A percentile compares a stretch with the other conserved stretches of the same genome.
Conservation (phyloP, 2,888 invertebrate species). For the Andrena haemorrhoa region DNA sequence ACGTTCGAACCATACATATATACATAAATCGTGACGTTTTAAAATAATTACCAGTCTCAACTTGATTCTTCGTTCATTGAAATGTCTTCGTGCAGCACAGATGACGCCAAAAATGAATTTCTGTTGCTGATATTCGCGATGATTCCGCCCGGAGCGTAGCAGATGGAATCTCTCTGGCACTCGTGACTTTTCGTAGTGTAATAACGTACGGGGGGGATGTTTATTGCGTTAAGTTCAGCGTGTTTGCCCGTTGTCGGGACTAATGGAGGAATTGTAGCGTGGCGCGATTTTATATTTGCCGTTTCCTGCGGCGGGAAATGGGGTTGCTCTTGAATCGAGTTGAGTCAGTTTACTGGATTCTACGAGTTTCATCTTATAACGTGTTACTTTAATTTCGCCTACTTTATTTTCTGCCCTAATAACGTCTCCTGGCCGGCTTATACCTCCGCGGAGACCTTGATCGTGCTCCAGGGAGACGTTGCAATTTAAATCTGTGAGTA, state of each 20-base stretch:
- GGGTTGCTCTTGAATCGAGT: slow-evolving; percentile 24
- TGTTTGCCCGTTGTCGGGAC: slow-evolving; percentile 26
- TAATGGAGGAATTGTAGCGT: slow-evolving; percentile 32
- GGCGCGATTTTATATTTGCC: slow-evolving; percentile 41
- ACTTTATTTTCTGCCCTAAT: slow-evolving; percentile 14
- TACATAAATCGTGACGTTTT: not conserved
- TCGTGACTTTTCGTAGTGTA: not conserved
- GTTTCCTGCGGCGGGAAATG: slow-evolving; percentile 32
- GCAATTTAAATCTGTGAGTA: not conserved
- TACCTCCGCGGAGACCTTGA: not conserved
- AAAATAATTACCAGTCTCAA: not conserved
- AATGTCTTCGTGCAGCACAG: not conserved
- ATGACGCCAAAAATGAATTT: not conserved
- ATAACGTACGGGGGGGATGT: slow-evolving; percentile 9
- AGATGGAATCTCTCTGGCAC: not conserved
- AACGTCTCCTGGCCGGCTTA: not conserved
- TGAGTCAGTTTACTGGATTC: slow-evolving; percentile 15
- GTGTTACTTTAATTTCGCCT: slow-evolving; percentile 14
- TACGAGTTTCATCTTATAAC: slow-evolving; percentile 5
- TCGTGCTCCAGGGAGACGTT: not conserved
- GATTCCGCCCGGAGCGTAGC: not conserved
- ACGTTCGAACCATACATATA: not conserved
- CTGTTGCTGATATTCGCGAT: not conserved
- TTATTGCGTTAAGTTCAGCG: slow-evolving; percentile 9
- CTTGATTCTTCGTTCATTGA: not conserved